Evolutionary conservation across 2,888 invertebrate genomes (phyloP), one percentile per base, ranked within the genome.

Genomic region (Catonia carolina): DNA sequence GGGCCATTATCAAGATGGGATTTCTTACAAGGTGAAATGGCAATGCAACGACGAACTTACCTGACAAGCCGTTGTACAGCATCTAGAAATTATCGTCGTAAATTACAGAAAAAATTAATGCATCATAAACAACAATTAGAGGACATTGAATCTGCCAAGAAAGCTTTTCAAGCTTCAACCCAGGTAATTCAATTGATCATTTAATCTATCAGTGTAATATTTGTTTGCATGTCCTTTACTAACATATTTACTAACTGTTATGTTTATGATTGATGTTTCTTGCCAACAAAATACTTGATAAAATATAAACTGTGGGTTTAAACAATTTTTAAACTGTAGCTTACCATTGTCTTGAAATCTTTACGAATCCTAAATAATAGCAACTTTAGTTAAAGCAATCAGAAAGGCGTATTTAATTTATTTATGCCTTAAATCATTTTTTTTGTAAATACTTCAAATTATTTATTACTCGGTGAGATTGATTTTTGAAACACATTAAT

Each of bases 11-110:
- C 51, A 7, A 82, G 92, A 56, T 94, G 93, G 93, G 90, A 91
- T 72, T 94, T 93, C 77, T 87, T 94, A 69, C 88, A 89, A 63
- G 91, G 90, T 57, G 86, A 86, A 71, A 77, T 76, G 68, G 81
- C 68, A 70, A 81, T 71, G 78, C 81, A 70, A 72, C 76, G 64
- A 68, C 60, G 72, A 63, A 69, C 72, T 35, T 68, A 55, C 27
- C 60, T 62, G 10, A 58, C 65, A 4, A 62, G 61, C 10, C 69
- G 67, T 37, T 65, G 65, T 42, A 58, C 51, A 39, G 70, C 71
- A n/a, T 73, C 77, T 1, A 76, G 78, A 63, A 74, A 76, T 68
- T 81, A 80, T 66, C 77, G 82, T 10, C 81, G 83, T 66, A 85
- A 84, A 68, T 74, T 85, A 62, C 85, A 85, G 70, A 86, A 86